These are phyloP conservation scores for Sphaerodactylus townsendi DNA, from an alignment of 2,113 vertebrate genomes.

Conservation along the genomic window DNA sequence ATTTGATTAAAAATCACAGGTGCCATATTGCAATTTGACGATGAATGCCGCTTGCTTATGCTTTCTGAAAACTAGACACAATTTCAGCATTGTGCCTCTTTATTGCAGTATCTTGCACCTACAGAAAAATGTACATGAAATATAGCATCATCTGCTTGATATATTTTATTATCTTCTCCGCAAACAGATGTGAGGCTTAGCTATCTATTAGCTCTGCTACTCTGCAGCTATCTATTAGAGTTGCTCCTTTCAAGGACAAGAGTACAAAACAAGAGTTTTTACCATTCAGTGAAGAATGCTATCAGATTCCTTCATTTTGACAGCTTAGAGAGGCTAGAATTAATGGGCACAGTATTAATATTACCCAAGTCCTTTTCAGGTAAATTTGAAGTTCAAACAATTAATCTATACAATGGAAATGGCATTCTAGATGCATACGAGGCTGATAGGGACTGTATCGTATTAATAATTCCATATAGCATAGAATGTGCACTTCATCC, in stretches of 20 bases:
- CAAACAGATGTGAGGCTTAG: not conserved
- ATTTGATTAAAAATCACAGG: not conserved
- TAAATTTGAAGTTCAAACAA: constrained; percentile 71
- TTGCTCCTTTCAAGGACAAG: constrained; percentile 33
- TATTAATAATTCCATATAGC: constrained; percentile 62
- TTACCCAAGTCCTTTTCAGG: constrained; percentile 58
- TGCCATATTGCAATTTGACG: not conserved
- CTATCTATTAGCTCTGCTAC: not conserved
- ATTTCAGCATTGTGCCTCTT: not conserved
- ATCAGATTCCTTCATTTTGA: constrained; percentile 56
- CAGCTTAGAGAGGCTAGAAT: constrained; percentile 58
- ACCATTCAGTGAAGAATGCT: constrained; percentile 26
- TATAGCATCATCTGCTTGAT: not conserved
- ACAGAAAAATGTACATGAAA: not conserved
- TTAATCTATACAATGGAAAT: constrained; percentile 76
- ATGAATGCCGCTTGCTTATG: not conserved
- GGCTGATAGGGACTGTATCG: constrained; percentile 57
- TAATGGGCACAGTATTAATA: constrained; percentile 63
- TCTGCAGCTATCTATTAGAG: constrained; percentile 12
- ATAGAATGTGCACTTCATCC: constrained; percentile 60
- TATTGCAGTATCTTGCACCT: not conserved
- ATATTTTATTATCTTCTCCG: not conserved
- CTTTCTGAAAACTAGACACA: not conserved
- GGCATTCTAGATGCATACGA: constrained; percentile 65
- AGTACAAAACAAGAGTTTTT: constrained; percentile 27